These are phyloP conservation scores for Panzeria rudis DNA, from an alignment of 2,888 invertebrate genomes.

Conservation along the genomic window DNA sequence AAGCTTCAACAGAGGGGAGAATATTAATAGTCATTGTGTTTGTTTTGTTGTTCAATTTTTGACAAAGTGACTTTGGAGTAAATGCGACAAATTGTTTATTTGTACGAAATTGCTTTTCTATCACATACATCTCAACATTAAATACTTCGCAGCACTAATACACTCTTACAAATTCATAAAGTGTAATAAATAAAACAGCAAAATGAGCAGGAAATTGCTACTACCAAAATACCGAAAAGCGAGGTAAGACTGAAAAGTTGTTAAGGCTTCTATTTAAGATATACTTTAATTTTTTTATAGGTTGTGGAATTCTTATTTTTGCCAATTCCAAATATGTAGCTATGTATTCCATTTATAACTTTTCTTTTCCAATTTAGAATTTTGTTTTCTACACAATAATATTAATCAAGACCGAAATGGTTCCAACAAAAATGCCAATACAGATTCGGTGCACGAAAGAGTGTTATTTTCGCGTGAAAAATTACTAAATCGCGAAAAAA, in stretches of 20 bases:
- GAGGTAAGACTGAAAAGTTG: slow-evolving; percentile 2
- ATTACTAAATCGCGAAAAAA: too few species aligned
- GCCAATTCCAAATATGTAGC: too few species aligned
- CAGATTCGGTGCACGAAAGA: too few species aligned
- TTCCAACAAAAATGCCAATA: too few species aligned
- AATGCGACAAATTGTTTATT: slow-evolving; percentile 73
- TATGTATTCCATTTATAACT: too few species aligned
- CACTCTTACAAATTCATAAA: slow-evolving; percentile 31
- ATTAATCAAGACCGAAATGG: too few species aligned
- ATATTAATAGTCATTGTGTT: slow-evolving; percentile 69
- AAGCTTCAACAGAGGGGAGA: slow-evolving; percentile 4
- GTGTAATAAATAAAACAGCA: slow-evolving; percentile 42
- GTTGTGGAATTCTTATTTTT: too few species aligned
- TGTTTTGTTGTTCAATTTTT: slow-evolving; percentile 68
- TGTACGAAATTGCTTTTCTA: slow-evolving; percentile 56
- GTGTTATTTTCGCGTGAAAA: too few species aligned
- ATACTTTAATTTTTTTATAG: too few species aligned
- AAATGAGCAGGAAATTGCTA: slow-evolving; percentile 60
- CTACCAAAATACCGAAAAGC: neutral
- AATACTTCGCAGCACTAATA: slow-evolving; percentile 29
- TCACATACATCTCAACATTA: slow-evolving; percentile 22
- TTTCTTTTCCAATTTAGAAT: too few species aligned
- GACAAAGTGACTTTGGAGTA: slow-evolving; percentile 70
- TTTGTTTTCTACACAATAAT: too few species aligned
- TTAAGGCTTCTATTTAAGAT: neutral